Evolutionary conservation across 2,888 invertebrate species (phyloP).

Genomic region (Diarsia mendica): DNA sequence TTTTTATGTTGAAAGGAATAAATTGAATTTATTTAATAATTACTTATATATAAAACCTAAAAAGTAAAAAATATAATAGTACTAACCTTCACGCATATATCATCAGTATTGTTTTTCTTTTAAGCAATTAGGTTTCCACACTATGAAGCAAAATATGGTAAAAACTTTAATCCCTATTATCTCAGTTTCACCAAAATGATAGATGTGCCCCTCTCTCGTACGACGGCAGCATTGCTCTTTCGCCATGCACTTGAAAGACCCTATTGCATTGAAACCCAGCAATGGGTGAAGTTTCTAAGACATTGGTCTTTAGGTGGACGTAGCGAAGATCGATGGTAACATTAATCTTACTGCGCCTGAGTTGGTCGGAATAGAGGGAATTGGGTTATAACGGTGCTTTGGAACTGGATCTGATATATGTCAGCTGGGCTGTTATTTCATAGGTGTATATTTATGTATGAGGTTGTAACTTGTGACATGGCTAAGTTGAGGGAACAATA

Average conservation of each 20-base stretch:
- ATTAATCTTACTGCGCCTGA: slow-evolving; percentile 57
- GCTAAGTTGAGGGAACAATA: background rate
- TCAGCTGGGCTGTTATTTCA: slow-evolving; percentile 3
- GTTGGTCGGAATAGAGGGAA: slow-evolving; percentile 52
- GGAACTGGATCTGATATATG: slow-evolving; percentile 18
- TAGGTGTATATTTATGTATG: background rate
- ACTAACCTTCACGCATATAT: too few species aligned
- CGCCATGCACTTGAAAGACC: background rate
- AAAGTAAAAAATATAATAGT: too few species aligned
- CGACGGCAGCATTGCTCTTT: too few species aligned
- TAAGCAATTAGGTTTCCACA: too few species aligned
- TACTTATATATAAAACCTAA: too few species aligned
- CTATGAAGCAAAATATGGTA: too few species aligned
- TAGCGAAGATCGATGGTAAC: slow-evolving; percentile 49
- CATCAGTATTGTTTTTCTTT: too few species aligned
- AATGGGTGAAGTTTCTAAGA: slow-evolving; percentile 30
- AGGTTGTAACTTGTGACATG: background rate
- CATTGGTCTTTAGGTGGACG: slow-evolving; percentile 10
- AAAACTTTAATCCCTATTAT: too few species aligned
- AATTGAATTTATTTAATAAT: too few species aligned
- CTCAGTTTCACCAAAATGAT: too few species aligned
- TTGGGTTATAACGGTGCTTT: slow-evolving; percentile 55
- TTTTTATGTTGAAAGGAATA: too few species aligned
- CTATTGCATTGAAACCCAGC: slow-evolving; percentile 10
- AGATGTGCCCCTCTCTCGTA: too few species aligned